Evolutionary conservation across 2,797 vertebrate species (phyloP).

Genomic region (Rhynchotus rufescens): DNA sequence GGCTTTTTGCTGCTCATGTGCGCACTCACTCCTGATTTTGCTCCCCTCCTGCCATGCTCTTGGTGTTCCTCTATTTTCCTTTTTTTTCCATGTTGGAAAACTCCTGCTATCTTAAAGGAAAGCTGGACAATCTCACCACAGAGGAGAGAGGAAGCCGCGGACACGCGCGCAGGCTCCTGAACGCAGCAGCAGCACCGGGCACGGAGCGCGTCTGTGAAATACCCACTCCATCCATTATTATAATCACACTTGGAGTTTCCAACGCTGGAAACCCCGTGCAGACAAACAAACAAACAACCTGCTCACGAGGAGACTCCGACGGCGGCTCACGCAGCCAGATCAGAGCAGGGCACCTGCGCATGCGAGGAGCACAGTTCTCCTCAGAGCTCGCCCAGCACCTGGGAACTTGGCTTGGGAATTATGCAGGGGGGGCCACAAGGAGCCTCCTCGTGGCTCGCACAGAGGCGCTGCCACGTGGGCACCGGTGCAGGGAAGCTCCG

Average conservation of each 20-base stretch:
- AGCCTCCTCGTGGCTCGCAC: neutral
- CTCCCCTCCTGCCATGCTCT: neutral
- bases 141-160: neutral
- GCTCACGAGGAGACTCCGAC: slow-evolving; percentile 19
- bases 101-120: neutral
- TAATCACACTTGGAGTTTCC: slow-evolving; percentile 24
- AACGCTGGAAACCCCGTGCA: slow-evolving; percentile 3
- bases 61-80: neutral
- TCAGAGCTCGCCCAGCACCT: neutral
- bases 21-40: neutral
- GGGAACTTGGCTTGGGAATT: neutral
- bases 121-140: neutral
- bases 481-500: no score
- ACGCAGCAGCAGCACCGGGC: slow-evolving; percentile 1
- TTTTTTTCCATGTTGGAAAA: neutral
- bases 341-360: slow-evolving; percentile 5
- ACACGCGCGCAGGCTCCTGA: neutral
- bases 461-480: neutral
- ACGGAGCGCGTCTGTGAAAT: neutral
- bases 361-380: neutral
- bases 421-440: neutral
- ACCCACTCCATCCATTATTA: slow-evolving; percentile 28
- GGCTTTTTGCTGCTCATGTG: neutral
- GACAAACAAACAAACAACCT: slow-evolving; percentile 56
- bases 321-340: slow-evolving; percentile 37